A percentile compares a stretch with the other conserved stretches of the same genome.
These are phyloP conservation scores for Gordius sp. DNA, from an alignment of 2,888 invertebrate species.

Conservation along the genomic window DNA sequence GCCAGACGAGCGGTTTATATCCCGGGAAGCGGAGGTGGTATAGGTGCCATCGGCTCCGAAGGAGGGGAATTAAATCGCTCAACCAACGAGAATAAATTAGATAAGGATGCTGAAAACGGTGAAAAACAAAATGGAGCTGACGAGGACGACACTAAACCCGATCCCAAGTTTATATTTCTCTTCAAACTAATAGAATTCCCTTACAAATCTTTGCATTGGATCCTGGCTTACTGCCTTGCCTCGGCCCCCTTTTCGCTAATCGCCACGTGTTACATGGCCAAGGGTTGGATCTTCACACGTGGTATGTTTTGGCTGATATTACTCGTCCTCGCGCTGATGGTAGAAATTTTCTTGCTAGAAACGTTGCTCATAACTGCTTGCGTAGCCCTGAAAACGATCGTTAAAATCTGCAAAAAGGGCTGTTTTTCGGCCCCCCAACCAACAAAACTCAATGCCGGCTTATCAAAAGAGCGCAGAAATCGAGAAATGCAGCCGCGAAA, in stretches of 20 bases:
- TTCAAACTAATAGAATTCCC: not conserved
- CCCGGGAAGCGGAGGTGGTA: not conserved
- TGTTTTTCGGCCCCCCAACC: too few species aligned
- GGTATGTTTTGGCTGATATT: not conserved
- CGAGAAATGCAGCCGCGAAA: too few species aligned
- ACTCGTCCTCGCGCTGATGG: not conserved
- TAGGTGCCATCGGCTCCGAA: not conserved
- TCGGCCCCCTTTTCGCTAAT: not conserved
- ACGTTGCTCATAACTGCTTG: not conserved
- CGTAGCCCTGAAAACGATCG: not conserved
- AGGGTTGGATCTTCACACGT: not conserved
- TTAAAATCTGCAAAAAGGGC: too few species aligned
- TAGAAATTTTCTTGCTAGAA: not conserved
- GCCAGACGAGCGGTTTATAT: not conserved
- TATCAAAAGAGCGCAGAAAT: too few species aligned
- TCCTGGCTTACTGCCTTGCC: not conserved
- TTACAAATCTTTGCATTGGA: not conserved
- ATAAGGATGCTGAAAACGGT: too few species aligned
- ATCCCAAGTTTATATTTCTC: not conserved
- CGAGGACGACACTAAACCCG: not conserved
- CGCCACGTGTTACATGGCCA: not conserved
- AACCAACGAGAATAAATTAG: too few species aligned
- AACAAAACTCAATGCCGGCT: too few species aligned
- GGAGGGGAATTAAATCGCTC: too few species aligned
- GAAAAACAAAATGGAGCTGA: too few species aligned